phyloP scores from a whole-genome alignment of 2,888 invertebrate genomes.

The Phaedon cochleariae region DNA sequence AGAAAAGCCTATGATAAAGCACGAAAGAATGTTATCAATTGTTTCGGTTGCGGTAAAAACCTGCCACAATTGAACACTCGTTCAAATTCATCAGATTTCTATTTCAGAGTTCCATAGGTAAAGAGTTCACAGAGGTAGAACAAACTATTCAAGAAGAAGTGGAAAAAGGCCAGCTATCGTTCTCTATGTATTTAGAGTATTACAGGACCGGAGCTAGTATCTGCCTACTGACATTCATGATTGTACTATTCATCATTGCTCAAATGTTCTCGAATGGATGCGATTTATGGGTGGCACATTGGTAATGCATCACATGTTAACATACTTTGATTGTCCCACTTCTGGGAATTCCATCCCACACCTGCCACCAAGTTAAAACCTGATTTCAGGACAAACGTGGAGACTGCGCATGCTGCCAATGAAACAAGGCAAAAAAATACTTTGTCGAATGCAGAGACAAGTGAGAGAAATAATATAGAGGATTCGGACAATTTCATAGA shows the following conservation, averaged over 20 bases:
- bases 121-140: conserved; percentile 25
- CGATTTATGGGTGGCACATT: conserved; percentile 81
- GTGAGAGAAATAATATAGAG: not conserved
- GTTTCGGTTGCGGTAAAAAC: not conserved
- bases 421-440: not conserved
- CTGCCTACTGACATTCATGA: conserved; percentile 65
- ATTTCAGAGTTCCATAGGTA: not conserved
- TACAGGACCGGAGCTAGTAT: conserved; percentile 74
- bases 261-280: conserved; percentile 75
- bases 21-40: not conserved
- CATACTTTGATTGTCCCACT: not conserved
- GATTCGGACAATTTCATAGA: not conserved
- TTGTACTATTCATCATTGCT: conserved; percentile 69
- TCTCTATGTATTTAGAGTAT: conserved; percentile 73
- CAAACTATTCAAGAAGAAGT: conserved; percentile 72
- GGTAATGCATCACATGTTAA: conserved; percentile 66
- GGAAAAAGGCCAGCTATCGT: conserved; percentile 71
- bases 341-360: not conserved
- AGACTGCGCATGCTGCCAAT: conserved; percentile 35
- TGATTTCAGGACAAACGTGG: conserved; percentile 60
- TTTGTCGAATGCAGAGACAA: not conserved
- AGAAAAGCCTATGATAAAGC: not conserved
- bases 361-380: not conserved
- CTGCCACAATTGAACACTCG: not conserved
- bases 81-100: not conserved